These are phyloP conservation scores for Eupelmus urozonus DNA, from an alignment of 2,888 invertebrate genomes.

Conservation along the genomic window DNA sequence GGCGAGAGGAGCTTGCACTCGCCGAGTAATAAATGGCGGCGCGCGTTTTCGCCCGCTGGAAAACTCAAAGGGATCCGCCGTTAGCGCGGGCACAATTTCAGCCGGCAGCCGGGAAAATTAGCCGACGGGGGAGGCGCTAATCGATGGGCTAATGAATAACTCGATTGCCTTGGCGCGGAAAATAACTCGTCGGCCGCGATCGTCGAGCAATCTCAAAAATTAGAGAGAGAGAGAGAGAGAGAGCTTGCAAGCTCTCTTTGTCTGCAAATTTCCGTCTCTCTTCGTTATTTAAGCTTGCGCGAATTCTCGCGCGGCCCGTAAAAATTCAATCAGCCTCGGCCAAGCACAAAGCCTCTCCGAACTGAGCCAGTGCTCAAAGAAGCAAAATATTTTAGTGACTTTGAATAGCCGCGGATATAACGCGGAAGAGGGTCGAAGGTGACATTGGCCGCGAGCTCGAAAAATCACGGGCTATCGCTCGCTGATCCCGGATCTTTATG, in stretches of 20 bases:
- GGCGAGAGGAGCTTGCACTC: neutral
- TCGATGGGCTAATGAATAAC: constrained; percentile 22
- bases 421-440: too few relatives aligned
- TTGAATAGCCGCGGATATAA: neutral
- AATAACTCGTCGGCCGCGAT: neutral
- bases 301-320: neutral
- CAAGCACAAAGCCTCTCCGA: neutral
- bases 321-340: constrained; percentile 14
- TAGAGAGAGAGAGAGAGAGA: neutral
- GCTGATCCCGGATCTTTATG: constrained; percentile 40
- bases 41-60: neutral
- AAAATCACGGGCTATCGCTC: constrained; percentile 16
- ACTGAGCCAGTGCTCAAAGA: neutral
- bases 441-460: constrained; percentile 13
- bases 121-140: neutral
- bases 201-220: neutral
- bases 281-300: neutral
- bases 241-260: too few relatives aligned
- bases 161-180: neutral
- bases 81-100: neutral
- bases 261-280: neutral
- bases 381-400: neutral
- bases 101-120: neutral
- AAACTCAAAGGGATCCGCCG: constrained; percentile 3
- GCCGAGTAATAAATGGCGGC: constrained; percentile 19